Conservation (phyloP, 2,113 vertebrate species). For the Podilymbus podiceps region DNA sequence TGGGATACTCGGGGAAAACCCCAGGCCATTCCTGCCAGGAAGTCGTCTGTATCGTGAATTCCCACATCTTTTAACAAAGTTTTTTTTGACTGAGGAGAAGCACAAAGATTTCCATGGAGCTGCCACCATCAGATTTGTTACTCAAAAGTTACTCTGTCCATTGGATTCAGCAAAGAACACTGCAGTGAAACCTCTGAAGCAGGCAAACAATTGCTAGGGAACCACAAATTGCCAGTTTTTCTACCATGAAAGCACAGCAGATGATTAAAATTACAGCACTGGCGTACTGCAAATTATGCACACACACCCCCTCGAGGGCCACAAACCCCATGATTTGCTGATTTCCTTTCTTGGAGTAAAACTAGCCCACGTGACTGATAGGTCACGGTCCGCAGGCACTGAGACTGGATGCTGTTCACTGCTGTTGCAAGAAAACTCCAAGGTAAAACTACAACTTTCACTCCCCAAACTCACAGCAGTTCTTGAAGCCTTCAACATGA, state of each 20-base stretch:
- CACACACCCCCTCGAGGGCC: not conserved
- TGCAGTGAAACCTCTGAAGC: not conserved
- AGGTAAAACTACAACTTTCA: not conserved
- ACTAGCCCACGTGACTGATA: not conserved
- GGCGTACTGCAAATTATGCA: not conserved
- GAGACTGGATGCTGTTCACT: not conserved
- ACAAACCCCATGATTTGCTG: not conserved
- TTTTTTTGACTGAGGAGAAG: not conserved
- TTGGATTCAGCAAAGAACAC: not conserved
- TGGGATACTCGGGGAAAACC: not conserved
- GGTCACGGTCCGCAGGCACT: fast-evolving
- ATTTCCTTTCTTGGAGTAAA: not conserved
- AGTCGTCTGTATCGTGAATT: not conserved
- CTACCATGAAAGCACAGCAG: not conserved
- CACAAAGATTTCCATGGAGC: not conserved
- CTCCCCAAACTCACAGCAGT: not conserved
- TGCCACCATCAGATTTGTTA: not conserved
- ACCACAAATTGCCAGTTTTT: not conserved
- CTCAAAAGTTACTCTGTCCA: not conserved
- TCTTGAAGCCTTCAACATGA: not conserved
- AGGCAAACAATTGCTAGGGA: not conserved
- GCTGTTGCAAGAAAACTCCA: not conserved
- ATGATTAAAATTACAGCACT: not conserved
- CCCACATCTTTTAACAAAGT: not conserved
- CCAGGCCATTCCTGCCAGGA: not conserved